phyloP scores from a whole-genome alignment of 2,797 vertebrate genomes.

The Alauda arvensis region DNA sequence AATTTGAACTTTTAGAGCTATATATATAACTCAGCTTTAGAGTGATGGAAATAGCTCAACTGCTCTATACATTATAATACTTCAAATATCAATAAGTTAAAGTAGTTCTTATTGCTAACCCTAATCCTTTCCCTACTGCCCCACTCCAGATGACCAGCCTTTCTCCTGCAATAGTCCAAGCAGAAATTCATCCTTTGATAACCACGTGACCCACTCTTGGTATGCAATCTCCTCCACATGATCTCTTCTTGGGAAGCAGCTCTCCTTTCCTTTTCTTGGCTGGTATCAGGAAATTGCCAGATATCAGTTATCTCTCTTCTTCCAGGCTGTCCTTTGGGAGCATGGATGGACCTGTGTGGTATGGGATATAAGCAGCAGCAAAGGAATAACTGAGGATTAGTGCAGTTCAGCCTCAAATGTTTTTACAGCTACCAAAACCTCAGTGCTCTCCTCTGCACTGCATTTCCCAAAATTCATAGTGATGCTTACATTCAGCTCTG shows the following conservation, averaged over 20 bases:
- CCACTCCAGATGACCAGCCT: neutral
- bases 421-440: neutral
- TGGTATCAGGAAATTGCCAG: neutral
- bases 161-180: neutral
- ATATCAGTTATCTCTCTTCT: neutral
- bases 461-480: neutral
- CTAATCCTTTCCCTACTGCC: neutral
- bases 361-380: neutral
- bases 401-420: neutral
- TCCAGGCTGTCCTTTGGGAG: slow-evolving; percentile 3
- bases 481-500: neutral
- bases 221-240: neutral
- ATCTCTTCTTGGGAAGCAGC: neutral
- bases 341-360: neutral
- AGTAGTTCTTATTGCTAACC: neutral
- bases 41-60: neutral
- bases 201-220: neutral
- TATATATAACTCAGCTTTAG: neutral
- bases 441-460: neutral
- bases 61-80: neutral
- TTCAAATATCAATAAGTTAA: neutral
- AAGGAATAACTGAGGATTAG: neutral
- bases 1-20: slow-evolving; percentile 7
- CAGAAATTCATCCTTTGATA: neutral
- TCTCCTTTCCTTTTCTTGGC: neutral